These are phyloP conservation scores for Umimayanthus kanabou DNA, from an alignment of 92 coral and sea anemone genomes.

Conservation along the genomic window DNA sequence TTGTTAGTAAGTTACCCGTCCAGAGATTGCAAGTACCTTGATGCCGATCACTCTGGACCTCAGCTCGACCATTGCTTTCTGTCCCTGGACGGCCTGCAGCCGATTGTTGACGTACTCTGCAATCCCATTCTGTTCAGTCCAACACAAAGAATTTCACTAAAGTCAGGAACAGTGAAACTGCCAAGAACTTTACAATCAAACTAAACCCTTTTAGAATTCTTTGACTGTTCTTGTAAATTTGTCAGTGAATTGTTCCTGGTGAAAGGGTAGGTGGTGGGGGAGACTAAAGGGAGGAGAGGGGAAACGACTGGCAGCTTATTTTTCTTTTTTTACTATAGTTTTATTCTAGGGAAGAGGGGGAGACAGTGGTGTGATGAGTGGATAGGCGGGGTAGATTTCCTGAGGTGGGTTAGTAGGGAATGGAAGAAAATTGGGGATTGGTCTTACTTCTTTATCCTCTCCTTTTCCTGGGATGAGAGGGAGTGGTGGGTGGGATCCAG, in stretches of 20 bases:
- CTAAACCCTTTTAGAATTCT: too few species aligned
- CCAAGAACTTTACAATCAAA: too few species aligned
- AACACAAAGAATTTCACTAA: neutral
- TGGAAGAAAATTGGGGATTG: too few species aligned
- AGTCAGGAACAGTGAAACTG: neutral
- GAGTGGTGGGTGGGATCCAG: too few species aligned
- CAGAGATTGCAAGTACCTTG: conserved; percentile 56
- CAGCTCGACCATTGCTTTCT: conserved; percentile 88
- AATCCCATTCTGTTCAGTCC: conserved; percentile 60
- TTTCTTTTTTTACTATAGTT: too few species aligned
- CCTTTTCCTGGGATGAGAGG: neutral
- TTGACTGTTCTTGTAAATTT: too few species aligned
- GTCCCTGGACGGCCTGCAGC: conserved; percentile 84
- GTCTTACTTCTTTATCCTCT: neutral
- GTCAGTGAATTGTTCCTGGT: too few species aligned
- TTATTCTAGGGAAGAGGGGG: too few species aligned
- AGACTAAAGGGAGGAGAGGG: too few species aligned
- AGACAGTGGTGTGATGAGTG: neutral
- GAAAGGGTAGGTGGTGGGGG: too few species aligned
- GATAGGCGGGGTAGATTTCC: neutral
- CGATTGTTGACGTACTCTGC: conserved; percentile 94
- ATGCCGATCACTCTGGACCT: conserved; percentile 83
- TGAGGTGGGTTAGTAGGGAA: too few species aligned
- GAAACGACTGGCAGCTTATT: too few species aligned
- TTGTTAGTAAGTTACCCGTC: neutral